Evolutionary conservation across 2,888 invertebrate genomes (phyloP), one percentile per base, ranked within the genome.

Genomic region (Spodoptera littoralis): DNA sequence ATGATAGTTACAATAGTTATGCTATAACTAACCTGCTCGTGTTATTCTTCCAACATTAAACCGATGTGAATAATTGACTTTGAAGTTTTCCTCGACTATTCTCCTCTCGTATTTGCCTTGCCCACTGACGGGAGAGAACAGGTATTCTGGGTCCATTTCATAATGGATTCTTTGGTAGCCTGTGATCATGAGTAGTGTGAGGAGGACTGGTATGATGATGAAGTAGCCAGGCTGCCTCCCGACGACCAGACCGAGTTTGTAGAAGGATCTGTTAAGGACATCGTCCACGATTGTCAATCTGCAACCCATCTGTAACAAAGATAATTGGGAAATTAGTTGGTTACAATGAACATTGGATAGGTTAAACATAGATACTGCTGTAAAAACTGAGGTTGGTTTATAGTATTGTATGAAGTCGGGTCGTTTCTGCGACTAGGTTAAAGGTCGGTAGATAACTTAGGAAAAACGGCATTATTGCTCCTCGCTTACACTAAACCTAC

Each of bases 121-220:
- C 0, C 98, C 98, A 82, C 97, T 97, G 73, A 98, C 95, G 0
- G 98, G 98, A 44, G 98, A 98, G 94, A 98, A 98, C 18, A 98
- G 95, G 91, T 98, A 98, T 89, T 98, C 98, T 0, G 98, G 98
- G 90, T 98, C 98, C 93, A 98, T 98, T 93, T 98, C 98, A 92
- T 98, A 98, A 87, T 97, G 95, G 65, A 98, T 96, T 88, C 96
- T 95, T 92, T 98, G 98, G 91, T 97, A 98, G 56, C 98, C 98
- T 27, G 98, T 98, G 89, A 97, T 96, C 90, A 98, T 97, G 57
- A 98, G 95, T 61, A 97, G 90, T 0, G 98, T 96, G 60, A 98
- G 92, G 53, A 98, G 95, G 44, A 98, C 90, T n/a, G 98, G 98
- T 60, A 98, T 95, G 81, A 98, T 96, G 76, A 98, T 96, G 94